Conservation (phyloP, 2,797 vertebrate genomes). For the Eospalax fontanierii region DNA sequence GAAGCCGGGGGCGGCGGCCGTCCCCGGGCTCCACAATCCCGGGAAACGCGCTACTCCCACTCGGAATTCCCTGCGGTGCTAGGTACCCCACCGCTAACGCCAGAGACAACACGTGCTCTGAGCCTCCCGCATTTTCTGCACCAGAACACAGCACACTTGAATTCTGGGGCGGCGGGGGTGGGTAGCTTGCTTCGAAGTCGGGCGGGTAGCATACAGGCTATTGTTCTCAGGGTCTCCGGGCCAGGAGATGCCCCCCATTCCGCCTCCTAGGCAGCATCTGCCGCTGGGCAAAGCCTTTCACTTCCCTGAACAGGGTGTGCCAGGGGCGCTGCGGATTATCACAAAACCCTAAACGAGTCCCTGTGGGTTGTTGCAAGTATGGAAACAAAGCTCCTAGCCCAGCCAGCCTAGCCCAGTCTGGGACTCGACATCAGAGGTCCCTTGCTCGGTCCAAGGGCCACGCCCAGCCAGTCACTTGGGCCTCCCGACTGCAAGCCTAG, state of each 20-base stretch:
- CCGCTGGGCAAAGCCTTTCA: constrained; percentile 69
- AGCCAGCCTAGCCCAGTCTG: background rate
- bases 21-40: background rate
- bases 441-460: background rate
- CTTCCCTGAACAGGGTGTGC: constrained; percentile 72
- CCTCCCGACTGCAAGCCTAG: background rate
- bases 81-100: constrained; percentile 25
- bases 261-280: constrained; percentile 61
- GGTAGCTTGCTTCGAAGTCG: background rate
- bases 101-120: constrained; percentile 7
- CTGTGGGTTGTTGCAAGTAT: background rate
- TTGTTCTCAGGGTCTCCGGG: constrained; percentile 77
- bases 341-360: constrained; percentile 50
- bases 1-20: background rate
- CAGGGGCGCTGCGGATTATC: constrained; percentile 45
- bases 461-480: constrained; percentile 66
- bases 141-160: background rate
- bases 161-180: background rate
- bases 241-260: constrained; percentile 26
- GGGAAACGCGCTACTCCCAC: background rate
- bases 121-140: constrained; percentile 45
- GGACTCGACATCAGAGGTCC: constrained; percentile 14
- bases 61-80: background rate
- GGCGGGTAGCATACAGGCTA: constrained; percentile 31
- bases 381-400: constrained; percentile 80